A percentile compares a stretch with the other conserved stretches of the same genome.
Conservation (phyloP, 2,888 invertebrate genomes). For the Phymatocera aterrima region DNA sequence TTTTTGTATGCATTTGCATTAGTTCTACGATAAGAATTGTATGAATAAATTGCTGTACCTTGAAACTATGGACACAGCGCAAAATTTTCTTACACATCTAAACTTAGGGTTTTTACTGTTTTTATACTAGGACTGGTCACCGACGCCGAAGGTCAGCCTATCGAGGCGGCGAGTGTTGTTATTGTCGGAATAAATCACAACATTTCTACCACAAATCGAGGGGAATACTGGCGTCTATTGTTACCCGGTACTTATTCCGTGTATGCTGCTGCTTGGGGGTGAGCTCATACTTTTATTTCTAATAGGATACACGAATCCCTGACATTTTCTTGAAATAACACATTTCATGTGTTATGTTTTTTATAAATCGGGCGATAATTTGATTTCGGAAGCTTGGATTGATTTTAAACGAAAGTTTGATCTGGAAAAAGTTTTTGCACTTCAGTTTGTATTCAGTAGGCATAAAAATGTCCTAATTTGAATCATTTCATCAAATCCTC, state of each 20-base stretch:
- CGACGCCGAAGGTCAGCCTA: constrained; percentile 80
- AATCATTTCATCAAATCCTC: too few relatives aligned
- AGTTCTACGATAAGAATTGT: background rate
- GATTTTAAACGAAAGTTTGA: too few relatives aligned
- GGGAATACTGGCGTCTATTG: constrained; percentile 96
- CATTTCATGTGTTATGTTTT: too few relatives aligned
- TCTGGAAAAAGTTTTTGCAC: too few relatives aligned
- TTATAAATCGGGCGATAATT: too few relatives aligned
- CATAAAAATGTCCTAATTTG: too few relatives aligned
- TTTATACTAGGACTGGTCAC: constrained; percentile 78
- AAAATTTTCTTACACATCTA: background rate
- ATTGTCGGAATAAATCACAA: constrained; percentile 89
- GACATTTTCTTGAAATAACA: too few relatives aligned
- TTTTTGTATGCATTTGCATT: background rate
- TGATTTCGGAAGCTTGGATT: too few relatives aligned
- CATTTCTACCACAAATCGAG: constrained; percentile 85
- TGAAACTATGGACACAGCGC: background rate
- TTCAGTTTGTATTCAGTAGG: too few relatives aligned
- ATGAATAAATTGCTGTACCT: background rate
- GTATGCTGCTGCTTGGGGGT: constrained; percentile 86
- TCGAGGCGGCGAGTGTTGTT: constrained; percentile 85
- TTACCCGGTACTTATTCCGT: constrained; percentile 91
- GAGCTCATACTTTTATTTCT: constrained; percentile 59
- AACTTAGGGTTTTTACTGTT: constrained; percentile 64
- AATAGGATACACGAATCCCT: background rate